Conservation (phyloP, 1,140 invertebrate genomes). For the Bombus affinis region DNA sequence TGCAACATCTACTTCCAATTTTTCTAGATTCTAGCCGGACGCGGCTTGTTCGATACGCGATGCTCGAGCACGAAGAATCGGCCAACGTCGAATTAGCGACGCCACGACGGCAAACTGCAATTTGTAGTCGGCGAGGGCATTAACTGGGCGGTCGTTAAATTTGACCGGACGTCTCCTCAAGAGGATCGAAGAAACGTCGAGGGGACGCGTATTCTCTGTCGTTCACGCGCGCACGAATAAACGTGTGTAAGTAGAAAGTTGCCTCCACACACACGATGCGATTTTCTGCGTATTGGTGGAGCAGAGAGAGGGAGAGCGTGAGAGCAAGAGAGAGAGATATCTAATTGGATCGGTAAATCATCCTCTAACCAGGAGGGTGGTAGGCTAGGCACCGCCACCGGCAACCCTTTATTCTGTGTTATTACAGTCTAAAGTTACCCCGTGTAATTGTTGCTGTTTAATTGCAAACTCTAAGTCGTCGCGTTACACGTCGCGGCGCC, state of each 20-base stretch:
- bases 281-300: not conserved
- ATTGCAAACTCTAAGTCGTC: conserved; percentile 82
- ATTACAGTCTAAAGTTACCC: conserved; percentile 84
- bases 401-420: conserved; percentile 83
- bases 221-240: not conserved
- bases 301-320: conserved; percentile 42
- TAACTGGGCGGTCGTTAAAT: conserved; percentile 82
- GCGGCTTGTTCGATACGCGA: not conserved
- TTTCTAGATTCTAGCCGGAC: no score
- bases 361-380: conserved; percentile 80
- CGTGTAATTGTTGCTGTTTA: conserved; percentile 84
- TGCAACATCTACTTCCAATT: not conserved
- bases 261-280: not conserved
- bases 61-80: not conserved
- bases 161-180: conserved; percentile 82
- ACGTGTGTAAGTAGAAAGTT: not conserved
- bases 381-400: conserved; percentile 74
- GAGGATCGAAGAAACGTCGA: conserved; percentile 60
- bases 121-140: conserved; percentile 56
- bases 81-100: conserved; percentile 32
- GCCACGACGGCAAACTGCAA: conserved; percentile 37
- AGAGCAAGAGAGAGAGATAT: conserved; percentile 58
- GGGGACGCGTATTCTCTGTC: conserved; percentile 30
- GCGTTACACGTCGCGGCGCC: conserved; percentile 74
- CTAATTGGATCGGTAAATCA: conserved; percentile 84